Evolutionary conservation across 2,888 invertebrate genomes (phyloP), one percentile per base, ranked within the genome.

Genomic region (Apamea monoglypha): DNA sequence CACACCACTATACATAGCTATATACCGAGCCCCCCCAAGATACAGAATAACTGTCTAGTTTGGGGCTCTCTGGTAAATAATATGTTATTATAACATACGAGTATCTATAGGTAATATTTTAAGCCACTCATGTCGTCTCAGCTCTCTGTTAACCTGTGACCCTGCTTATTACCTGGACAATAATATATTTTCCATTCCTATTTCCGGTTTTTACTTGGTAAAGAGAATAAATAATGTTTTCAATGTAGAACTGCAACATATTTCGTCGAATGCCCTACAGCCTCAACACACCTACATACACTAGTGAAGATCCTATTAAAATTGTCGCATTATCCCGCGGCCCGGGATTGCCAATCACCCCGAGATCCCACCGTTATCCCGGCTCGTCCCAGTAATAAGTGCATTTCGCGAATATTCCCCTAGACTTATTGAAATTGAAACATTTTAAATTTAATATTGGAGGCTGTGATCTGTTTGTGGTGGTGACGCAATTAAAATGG

Each of bases 291-390:
- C 74, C 72, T 80, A 83, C 18, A 25, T 64, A 36, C 81, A 40
- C 81, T 81, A 82, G 89, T 89, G 85, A 86, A 90, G 89, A 92
- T 92, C 88, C 91, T 90, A 90, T 92, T 92, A 90, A 90, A 90
- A 94, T 92, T 89, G 93, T 91, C 91, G 91, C 91, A 92, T 94
- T 93, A 94, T 93, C 92, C 92, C 92, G 90, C 86, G 87, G 86
- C 86, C 87, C 90, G 92, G 94, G 92, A 94, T 95, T 95, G 94
- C 94, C 95, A 95, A 95, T 95, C 94, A 95, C 93, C 91, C 92
- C 91, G 93, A 93, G 94, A 95, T 94, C 92, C 81, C 88, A 68
- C 85, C 87, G 91, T 93, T 92, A 95, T 95, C 94, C 94, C 93
- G 92, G 93, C 89, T 80, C 83, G 80, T 81, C 75, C 83, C 76